A percentile compares a stretch with the other conserved stretches of the same genome.
Conservation (phyloP, 2,888 invertebrate genomes). For the Microdon myrmicae region DNA sequence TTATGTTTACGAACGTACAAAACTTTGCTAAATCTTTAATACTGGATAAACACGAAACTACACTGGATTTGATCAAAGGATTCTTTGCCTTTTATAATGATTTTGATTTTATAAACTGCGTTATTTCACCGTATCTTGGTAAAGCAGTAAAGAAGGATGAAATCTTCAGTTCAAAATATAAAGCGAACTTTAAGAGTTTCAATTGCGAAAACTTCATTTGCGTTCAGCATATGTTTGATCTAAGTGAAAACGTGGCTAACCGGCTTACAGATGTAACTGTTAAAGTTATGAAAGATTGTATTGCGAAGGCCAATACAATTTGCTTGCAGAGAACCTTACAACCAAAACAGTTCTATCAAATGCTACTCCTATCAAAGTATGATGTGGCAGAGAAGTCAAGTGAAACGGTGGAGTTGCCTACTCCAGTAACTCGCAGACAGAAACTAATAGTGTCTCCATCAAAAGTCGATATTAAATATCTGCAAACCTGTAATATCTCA, state of each 20-base stretch:
- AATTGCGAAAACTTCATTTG: slow-evolving; percentile 55
- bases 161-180: slow-evolving; percentile 57
- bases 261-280: slow-evolving; percentile 55
- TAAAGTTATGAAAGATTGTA: slow-evolving; percentile 56
- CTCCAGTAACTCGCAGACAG: too few relatives aligned
- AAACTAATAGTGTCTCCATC: too few relatives aligned
- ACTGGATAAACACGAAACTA: slow-evolving; percentile 56
- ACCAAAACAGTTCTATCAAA: slow-evolving; percentile 21
- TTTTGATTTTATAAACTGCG: slow-evolving; percentile 71
- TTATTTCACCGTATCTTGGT: slow-evolving; percentile 76
- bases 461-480: too few relatives aligned
- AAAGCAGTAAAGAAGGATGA: slow-evolving; percentile 64
- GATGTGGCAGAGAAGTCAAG: too few relatives aligned
- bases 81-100: slow-evolving; percentile 76
- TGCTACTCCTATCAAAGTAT: too few relatives aligned
- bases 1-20: slow-evolving; percentile 61
- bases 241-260: slow-evolving; percentile 60
- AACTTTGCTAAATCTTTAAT: slow-evolving; percentile 58
- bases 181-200: slow-evolving; percentile 21
- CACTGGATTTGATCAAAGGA: slow-evolving; percentile 71
- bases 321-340: slow-evolving; percentile 35
- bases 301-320: slow-evolving; percentile 50
- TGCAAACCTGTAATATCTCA: too few relatives aligned
- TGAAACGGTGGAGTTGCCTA: too few relatives aligned
- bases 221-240: slow-evolving; percentile 62